A percentile compares a stretch with the other conserved stretches of the same genome.
phyloP scores from a whole-genome alignment of 2,888 invertebrate species.

The Heliconius charithonia region DNA sequence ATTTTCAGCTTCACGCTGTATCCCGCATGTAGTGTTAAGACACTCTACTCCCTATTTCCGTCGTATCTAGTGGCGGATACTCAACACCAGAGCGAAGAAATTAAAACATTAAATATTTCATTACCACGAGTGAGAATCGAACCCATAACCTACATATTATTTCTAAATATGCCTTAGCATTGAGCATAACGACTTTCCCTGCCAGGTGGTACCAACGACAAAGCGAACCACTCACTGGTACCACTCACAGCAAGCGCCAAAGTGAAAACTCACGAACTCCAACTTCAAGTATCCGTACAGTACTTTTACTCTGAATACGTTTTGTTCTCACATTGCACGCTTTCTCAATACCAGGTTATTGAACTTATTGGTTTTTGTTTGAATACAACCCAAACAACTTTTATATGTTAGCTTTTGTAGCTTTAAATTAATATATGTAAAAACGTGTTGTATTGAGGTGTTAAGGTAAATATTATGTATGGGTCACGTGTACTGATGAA shows the following conservation, averaged over 20 bases:
- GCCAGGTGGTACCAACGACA: conserved; percentile 14
- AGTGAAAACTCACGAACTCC: background rate
- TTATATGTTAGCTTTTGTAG: background rate
- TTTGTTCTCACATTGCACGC: background rate
- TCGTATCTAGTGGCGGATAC: too few species aligned
- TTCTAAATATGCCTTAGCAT: background rate
- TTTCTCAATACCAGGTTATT: conserved; percentile 1
- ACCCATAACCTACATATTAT: too few species aligned
- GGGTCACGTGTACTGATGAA: background rate
- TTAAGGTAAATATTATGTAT: background rate
- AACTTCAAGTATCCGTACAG: conserved; percentile 4
- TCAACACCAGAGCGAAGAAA: too few species aligned
- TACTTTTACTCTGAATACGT: conserved; percentile 18
- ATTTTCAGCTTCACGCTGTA: too few species aligned
- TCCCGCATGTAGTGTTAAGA: too few species aligned
- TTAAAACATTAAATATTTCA: too few species aligned
- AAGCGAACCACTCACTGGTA: too few species aligned
- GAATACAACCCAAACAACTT: background rate
- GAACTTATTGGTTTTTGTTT: conserved; percentile 17
- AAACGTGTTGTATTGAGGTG: background rate
- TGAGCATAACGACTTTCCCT: background rate
- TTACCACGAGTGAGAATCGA: too few species aligned
- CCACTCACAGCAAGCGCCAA: conserved; percentile 13
- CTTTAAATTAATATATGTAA: background rate
- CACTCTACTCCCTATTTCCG: too few species aligned